These are phyloP conservation scores for Leistus spinibarbis DNA, from an alignment of 2,888 invertebrate genomes.

Conservation along the genomic window DNA sequence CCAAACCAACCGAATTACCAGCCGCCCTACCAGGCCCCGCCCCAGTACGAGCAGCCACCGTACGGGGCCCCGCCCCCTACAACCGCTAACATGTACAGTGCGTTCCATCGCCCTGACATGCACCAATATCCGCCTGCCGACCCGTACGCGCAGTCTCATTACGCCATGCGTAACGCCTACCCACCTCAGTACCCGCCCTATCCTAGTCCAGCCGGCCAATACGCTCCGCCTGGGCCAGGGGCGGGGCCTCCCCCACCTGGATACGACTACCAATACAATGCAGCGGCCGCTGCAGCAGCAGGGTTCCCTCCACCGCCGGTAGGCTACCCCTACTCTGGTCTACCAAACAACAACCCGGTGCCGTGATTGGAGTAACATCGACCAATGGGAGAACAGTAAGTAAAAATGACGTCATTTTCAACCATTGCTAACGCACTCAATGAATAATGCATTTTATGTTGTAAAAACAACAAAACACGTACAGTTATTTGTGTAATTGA, in stretches of 20 bases:
- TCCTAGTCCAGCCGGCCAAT: slow-evolving; percentile 6
- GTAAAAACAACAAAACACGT: not conserved
- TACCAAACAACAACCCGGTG: slow-evolving; percentile 26
- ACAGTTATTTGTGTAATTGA: not conserved
- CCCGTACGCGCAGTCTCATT: slow-evolving; percentile 20
- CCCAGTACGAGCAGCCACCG: slow-evolving; percentile 27
- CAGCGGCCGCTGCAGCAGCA: slow-evolving; percentile 1
- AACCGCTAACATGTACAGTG: slow-evolving; percentile 24
- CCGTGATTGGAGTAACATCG: not conserved
- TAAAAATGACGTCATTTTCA: too few species aligned
- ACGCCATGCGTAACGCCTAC: slow-evolving; percentile 17
- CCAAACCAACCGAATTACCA: slow-evolving; percentile 37
- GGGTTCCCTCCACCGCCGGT: slow-evolving; percentile 20
- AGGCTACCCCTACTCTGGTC: slow-evolving; percentile 1
- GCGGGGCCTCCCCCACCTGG: slow-evolving; percentile 1
- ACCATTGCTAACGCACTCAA: too few species aligned
- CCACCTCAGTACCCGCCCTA: slow-evolving; percentile 21
- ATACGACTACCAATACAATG: slow-evolving; percentile 28
- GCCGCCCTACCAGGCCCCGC: slow-evolving; percentile 29
- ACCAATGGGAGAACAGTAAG: not conserved
- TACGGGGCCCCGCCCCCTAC: not conserved
- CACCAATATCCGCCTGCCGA: slow-evolving; percentile 15
- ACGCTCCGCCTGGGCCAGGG: not conserved
- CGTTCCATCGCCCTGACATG: slow-evolving; percentile 39
- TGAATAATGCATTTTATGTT: not conserved